Base-by-base conservation (phyloP, 2,797 vertebrate species). In the Anguilla marmorata region DNA sequence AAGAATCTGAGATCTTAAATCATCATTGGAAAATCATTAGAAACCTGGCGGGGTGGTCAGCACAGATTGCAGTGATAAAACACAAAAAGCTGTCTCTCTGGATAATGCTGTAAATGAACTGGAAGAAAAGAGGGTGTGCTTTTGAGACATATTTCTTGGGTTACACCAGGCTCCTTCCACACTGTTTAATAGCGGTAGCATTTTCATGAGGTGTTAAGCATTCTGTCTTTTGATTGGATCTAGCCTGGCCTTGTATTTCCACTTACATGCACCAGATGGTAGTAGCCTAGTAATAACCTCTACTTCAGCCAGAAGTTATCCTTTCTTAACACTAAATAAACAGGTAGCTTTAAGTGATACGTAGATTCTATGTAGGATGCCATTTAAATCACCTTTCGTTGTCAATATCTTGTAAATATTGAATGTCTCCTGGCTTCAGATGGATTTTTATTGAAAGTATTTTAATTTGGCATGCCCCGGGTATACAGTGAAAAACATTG, bases 191-290 rank as follows among this genome's bases (percentile, higher is more conserved):
- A 96, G 96, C 94, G 95, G 96, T 56, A 2, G 12, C 54, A 2
- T 96, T 98, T 98, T 98, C 97, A 98, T 98, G 97, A 98, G 94
- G 93, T 96, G 96, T 96, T 96, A 96, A 96, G 90, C 91, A 91
- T 94, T 96, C 96, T 96, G 95, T 95, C 93, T 91, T 91, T 91
- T 90, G 87, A 90, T 96, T 96, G 96, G 94, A 95, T 93, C 92
- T 93, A 92, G 48, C 2, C 41, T 94, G 94, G 96, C 94, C 94
- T 94, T 92, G 90, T 89, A 87, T 92, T 92, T 93, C 92, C 94
- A 93, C 95, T 95, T 92, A 90, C 95, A 92, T 88, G 91, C 95
- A 95, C 94, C 98, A 99, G 98, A 98, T 98, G 98, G 96, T 90
- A 86, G 91, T 92, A 95, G 94, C 94, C 93, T 94, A 54, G 11